A percentile compares a stretch with the other conserved stretches of the same genome.
phyloP scores from a whole-genome alignment of 2,888 invertebrate species.

The Eristalinus aeneus region DNA sequence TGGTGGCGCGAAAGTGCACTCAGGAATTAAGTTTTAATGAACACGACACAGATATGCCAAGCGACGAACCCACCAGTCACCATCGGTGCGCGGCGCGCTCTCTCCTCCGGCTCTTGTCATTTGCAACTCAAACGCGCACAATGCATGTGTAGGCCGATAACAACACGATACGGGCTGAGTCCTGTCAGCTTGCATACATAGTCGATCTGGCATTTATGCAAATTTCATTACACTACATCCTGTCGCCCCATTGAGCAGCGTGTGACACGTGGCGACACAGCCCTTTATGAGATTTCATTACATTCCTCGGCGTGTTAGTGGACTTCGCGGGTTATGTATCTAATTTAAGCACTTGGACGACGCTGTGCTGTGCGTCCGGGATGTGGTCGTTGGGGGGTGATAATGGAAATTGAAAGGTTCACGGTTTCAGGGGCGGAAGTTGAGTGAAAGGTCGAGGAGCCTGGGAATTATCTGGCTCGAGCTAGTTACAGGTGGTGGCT shows the following conservation, averaged over 20 bases:
- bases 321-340: background rate
- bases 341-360: background rate
- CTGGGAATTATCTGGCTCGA: background rate
- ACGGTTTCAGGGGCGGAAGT: background rate
- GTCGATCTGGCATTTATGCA: background rate
- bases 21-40: slow-evolving; percentile 42
- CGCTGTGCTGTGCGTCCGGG: background rate
- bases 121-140: background rate
- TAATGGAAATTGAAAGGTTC: background rate
- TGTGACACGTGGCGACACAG: slow-evolving; percentile 16
- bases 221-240: background rate
- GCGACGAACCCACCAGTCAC: background rate
- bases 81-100: background rate
- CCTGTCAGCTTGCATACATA: slow-evolving; percentile 8
- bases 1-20: slow-evolving; percentile 18
- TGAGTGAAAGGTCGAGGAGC: background rate
- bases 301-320: background rate
- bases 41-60: slow-evolving; percentile 2
- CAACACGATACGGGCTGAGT: slow-evolving; percentile 7
- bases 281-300: background rate
- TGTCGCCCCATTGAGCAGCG: background rate
- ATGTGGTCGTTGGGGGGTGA: background rate
- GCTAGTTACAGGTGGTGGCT: background rate
- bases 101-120: background rate
- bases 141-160: slow-evolving; percentile 18